Conservation (phyloP, 2,797 vertebrate genomes). For the Aldrovandia affinis region DNA sequence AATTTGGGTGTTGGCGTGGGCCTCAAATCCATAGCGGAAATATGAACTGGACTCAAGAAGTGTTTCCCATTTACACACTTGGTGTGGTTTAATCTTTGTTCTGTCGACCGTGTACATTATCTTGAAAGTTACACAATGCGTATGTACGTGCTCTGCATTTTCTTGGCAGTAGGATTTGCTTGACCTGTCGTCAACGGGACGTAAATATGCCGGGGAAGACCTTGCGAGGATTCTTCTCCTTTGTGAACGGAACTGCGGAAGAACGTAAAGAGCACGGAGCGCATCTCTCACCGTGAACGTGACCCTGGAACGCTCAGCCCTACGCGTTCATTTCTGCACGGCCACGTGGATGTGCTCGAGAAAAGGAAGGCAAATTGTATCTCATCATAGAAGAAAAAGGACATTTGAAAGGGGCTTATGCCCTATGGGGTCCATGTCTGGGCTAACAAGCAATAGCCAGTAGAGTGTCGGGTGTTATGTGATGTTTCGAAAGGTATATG, state of each 20-base stretch:
- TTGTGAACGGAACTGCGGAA: no score
- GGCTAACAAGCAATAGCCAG: no score
- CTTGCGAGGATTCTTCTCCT: no score
- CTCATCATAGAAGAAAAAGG: slow-evolving; percentile 75
- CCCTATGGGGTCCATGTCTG: no score
- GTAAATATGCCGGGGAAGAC: no score
- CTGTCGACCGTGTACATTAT: neutral
- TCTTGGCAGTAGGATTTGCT: no score
- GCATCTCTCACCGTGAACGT: slow-evolving; percentile 16
- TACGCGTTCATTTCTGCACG: slow-evolving; percentile 75
- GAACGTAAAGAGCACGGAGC: slow-evolving; percentile 14
- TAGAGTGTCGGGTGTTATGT: slow-evolving; percentile 24
- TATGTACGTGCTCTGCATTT: no score
- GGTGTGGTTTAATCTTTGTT: neutral
- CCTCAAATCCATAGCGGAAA: neutral
- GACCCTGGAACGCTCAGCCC: slow-evolving; percentile 59
- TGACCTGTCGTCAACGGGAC: no score
- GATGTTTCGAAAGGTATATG: no score
- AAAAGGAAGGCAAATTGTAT: slow-evolving; percentile 73
- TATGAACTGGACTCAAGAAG: neutral
- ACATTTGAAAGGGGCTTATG: slow-evolving; percentile 60
- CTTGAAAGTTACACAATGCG: neutral
- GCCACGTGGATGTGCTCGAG: slow-evolving; percentile 73
- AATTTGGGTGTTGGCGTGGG: neutral
- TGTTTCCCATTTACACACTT: neutral